Evolutionary conservation across 2,797 vertebrate species (phyloP).

Genomic region (Uromys caudimaculatus): DNA sequence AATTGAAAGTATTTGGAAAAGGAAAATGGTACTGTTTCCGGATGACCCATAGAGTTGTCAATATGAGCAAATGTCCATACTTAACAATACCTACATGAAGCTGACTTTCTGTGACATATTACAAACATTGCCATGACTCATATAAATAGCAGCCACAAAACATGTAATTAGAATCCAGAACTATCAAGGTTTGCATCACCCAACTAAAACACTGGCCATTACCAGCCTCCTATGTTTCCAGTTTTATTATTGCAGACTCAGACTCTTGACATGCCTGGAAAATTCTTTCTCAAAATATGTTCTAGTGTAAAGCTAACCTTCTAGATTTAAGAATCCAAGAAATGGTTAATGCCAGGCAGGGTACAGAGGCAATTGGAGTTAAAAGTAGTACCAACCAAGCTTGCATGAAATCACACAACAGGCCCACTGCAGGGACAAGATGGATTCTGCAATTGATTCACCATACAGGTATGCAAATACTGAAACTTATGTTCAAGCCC

Average conservation of each 20-base stretch:
- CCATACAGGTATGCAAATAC: neutral
- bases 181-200: fast-evolving
- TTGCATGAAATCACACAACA: neutral
- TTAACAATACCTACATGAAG: neutral
- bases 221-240: neutral
- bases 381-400: neutral
- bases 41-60: neutral
- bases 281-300: neutral
- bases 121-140: neutral
- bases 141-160: neutral
- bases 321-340: neutral
- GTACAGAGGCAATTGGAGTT: neutral
- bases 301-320: neutral
- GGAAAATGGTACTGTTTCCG: neutral
- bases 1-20: neutral
- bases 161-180: neutral
- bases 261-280: too few species aligned
- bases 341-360: neutral
- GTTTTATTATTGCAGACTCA: neutral
- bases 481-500: neutral
- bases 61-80: neutral
- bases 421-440: neutral
- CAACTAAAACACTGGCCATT: fast-evolving
- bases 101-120: neutral
- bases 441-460: neutral